These are phyloP conservation scores for Aphelocoma californica DNA, from an alignment of 2,797 vertebrate species.

Conservation along the genomic window DNA sequence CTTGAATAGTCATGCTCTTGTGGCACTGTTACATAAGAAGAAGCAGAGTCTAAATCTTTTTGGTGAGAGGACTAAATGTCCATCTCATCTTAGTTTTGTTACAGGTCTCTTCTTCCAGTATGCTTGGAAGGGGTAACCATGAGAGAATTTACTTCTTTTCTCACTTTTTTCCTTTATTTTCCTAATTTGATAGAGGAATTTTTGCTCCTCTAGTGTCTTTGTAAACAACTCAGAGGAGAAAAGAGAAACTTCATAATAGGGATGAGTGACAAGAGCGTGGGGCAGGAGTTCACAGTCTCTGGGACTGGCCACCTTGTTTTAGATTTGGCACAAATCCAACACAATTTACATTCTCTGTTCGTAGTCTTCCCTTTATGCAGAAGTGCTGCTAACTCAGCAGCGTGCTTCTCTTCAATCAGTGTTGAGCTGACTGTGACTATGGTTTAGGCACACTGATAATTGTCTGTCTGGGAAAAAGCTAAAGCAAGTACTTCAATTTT, in stretches of 20 bases:
- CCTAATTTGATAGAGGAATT: neutral
- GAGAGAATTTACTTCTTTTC: neutral
- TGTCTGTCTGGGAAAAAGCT: neutral
- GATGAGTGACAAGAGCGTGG: neutral
- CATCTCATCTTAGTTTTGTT: neutral
- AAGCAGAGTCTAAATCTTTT: neutral
- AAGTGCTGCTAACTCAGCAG: constrained; percentile 3
- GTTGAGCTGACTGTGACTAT: neutral
- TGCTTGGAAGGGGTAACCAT: neutral
- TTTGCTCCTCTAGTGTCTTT: accelerated
- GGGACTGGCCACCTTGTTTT: neutral
- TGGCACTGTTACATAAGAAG: neutral
- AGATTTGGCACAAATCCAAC: neutral
- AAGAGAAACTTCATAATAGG: neutral
- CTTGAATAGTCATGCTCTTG: neutral
- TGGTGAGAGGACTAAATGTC: neutral
- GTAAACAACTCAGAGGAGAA: neutral
- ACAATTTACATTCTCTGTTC: neutral
- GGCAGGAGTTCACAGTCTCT: neutral
- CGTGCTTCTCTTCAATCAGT: neutral
- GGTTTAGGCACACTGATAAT: neutral
- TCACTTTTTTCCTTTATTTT: neutral
- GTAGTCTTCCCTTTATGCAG: neutral
- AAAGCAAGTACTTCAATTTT: neutral
- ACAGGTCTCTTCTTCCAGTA: neutral